phyloP scores from a whole-genome alignment of 2,113 vertebrate species.

The Plotosus lineatus region DNA sequence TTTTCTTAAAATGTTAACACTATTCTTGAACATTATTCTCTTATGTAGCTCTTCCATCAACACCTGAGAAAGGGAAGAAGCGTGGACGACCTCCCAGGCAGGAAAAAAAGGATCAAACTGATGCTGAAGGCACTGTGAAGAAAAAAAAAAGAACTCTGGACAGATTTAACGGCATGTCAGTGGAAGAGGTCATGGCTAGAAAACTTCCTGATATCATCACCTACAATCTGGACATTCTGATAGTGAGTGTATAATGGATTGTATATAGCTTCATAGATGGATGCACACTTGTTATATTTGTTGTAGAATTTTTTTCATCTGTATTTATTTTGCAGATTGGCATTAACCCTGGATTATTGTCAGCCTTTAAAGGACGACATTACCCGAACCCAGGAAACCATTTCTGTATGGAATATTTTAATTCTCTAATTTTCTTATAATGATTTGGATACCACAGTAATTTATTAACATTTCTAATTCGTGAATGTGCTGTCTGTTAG shows the following conservation, averaged over 20 bases:
- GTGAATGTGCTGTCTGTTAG: slow-evolving; percentile 62
- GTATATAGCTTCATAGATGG: neutral
- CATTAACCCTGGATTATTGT: slow-evolving; percentile 96
- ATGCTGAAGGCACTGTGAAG: slow-evolving; percentile 84
- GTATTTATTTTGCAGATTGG: slow-evolving; percentile 81
- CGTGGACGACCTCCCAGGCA: slow-evolving; percentile 78
- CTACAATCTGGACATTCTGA: slow-evolving; percentile 93
- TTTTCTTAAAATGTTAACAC: neutral
- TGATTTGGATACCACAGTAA: slow-evolving; percentile 3
- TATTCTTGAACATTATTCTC: neutral
- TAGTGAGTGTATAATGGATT: slow-evolving; percentile 77
- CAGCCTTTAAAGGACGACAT: slow-evolving; percentile 96
- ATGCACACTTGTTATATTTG: neutral
- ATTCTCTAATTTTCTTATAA: neutral
- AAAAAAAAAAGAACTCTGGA: slow-evolving; percentile 90
- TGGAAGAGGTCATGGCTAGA: slow-evolving; percentile 91
- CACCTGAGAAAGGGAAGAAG: slow-evolving; percentile 82
- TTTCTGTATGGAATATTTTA: slow-evolving; percentile 88
- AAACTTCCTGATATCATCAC: slow-evolving; percentile 94
- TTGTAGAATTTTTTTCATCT: slow-evolving; percentile 4
- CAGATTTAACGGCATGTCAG: slow-evolving; percentile 92
- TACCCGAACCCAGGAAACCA: slow-evolving; percentile 99
- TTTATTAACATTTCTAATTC: neutral
- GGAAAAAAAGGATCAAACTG: slow-evolving; percentile 76
- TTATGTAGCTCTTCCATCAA: slow-evolving; percentile 42